Base-by-base conservation (phyloP, 1,140 invertebrate genomes). In the Drosophila tropicalis region DNA sequence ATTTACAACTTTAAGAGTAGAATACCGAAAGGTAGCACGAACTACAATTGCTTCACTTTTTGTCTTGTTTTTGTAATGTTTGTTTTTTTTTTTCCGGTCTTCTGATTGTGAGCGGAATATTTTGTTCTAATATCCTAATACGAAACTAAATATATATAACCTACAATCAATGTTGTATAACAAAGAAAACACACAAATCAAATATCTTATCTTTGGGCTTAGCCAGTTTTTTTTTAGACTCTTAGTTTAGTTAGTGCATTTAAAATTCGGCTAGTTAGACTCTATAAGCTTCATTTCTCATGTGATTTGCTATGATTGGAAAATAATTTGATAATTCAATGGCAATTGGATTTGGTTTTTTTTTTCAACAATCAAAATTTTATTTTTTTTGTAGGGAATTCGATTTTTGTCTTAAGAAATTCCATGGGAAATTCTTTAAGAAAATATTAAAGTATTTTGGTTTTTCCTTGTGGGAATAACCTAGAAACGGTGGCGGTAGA, bases 401-500 rank as follows among this genome's bases (percentile, higher is more conserved):
- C 58, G 57, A 66, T 51, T 58, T 67, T 71, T 72, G 62, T 41
- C 36, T 55, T 51, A 67, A 61, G 47, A 62, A 71, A 39, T 60
- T 71, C 69, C 70, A 66, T 32, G 56, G 71, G 78, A 79, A 64
- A 81, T 81, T 86, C 82, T 74, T 79, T 78, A 73, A 77, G 77
- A 73, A 67, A 67, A 67, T 68, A 61, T 60, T 62, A 66, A 44
- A 44, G n/a, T 15, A 29, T 41, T 64, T 62, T 56, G 7, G 7
- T 36, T 10, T 36, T 36, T 36, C 10, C 10, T 36, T 36, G 7
- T 36, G 34, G 34, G 34, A 36, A 12, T 12, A 13, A 54, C 34
- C 80, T 73, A 78, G 72, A 76, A 29, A 62, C 82, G 79, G 70
- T 72, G 84, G 68, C 84, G 84, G 85, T 69, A 81, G 77, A 89